Evolutionary conservation across 2,797 vertebrate species (phyloP).

Genomic region (Xiphorhynchus erythropygius): DNA sequence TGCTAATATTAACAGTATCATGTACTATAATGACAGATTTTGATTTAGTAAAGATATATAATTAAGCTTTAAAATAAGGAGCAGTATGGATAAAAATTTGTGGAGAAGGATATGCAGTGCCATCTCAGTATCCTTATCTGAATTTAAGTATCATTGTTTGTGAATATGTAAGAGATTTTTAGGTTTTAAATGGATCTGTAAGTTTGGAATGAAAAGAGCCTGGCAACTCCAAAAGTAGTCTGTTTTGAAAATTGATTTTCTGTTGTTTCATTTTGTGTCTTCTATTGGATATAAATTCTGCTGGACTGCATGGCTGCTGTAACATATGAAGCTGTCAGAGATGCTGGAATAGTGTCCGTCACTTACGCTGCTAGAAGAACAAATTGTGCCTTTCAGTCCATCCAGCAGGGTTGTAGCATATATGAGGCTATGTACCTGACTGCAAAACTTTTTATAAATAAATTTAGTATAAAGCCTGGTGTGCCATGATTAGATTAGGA

Average conservation of each 20-base stretch:
- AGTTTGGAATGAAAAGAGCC: neutral
- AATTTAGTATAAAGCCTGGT: neutral
- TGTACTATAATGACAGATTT: neutral
- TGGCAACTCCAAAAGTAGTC: neutral
- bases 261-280: neutral
- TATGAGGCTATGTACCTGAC: neutral
- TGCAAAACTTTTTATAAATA: neutral
- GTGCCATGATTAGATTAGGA: neutral
- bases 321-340: neutral
- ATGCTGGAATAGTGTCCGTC: neutral
- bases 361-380: neutral
- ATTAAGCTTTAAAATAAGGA: slow-evolving; percentile 18
- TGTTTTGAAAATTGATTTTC: neutral
- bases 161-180: neutral
- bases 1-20: neutral
- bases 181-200: neutral
- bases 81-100: neutral
- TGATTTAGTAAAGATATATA: neutral
- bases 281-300: neutral
- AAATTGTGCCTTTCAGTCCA: neutral
- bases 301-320: neutral
- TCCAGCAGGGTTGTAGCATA: neutral
- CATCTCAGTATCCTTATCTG: neutral
- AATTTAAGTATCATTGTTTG: neutral
- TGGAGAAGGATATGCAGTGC: neutral